Evolutionary conservation across 1,140 invertebrate genomes (phyloP).

Genomic region (Leptoteleia sp.): DNA sequence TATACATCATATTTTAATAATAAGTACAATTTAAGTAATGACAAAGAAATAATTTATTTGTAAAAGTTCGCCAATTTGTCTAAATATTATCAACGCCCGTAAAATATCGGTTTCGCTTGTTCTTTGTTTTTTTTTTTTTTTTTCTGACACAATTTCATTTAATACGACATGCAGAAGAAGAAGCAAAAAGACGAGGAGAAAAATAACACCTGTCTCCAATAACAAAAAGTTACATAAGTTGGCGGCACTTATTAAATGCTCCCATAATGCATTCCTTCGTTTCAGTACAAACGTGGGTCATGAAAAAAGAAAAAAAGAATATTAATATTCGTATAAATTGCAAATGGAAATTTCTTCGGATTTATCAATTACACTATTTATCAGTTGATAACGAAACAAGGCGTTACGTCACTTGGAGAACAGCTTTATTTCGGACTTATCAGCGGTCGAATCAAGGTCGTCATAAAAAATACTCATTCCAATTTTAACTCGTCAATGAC

Average conservation of each 20-base stretch:
- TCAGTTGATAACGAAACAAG: constrained; percentile 20
- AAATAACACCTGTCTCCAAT: not conserved
- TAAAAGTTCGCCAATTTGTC: too few species aligned
- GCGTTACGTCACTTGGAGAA: constrained; percentile 36
- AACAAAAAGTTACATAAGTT: not conserved
- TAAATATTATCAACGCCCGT: too few species aligned
- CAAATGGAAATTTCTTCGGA: constrained; percentile 20
- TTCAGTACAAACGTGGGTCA: too few species aligned
- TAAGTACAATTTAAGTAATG: too few species aligned
- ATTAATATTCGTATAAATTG: not conserved
- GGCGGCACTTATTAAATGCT: not conserved
- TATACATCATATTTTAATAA: too few species aligned
- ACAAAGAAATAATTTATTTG: too few species aligned
- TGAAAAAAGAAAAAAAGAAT: too few species aligned
- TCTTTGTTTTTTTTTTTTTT: too few species aligned
- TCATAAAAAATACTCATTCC: constrained; percentile 46
- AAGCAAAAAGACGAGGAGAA: too few species aligned
- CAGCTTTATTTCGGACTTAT: constrained; percentile 34
- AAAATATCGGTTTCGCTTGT: too few species aligned
- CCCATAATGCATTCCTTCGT: not conserved
- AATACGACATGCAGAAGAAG: too few species aligned
- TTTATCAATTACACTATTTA: constrained; percentile 29
- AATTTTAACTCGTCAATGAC: constrained; percentile 48
- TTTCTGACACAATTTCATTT: too few species aligned
- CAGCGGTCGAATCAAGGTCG: constrained; percentile 35